Base-by-base conservation (phyloP, 2,888 invertebrate genomes). In the Coelogynopora nodosa region DNA sequence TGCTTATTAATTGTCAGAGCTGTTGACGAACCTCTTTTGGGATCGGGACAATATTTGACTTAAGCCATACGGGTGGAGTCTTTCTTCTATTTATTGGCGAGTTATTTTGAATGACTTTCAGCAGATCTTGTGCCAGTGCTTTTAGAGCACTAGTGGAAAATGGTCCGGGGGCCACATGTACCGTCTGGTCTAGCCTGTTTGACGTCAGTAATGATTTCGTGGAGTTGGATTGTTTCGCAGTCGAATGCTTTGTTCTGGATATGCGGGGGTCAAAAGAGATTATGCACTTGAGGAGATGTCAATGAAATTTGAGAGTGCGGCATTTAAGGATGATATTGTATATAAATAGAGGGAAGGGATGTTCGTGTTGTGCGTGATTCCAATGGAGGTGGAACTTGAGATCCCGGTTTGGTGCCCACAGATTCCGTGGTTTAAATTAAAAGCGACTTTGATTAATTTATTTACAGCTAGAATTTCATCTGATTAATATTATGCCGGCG, bases 361-460 rank as follows among this genome's bases (percentile, higher is more conserved):
- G 5, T 10, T 74, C 74, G 74, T 74, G 74, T 74, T 5, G 74
- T 74, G 74, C 2, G 74, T 74, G 18, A 49, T 74, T 74, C 74
- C 74, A 26, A 74, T 74, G 23, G 18, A 23, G 23, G 74, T 74
- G 74, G 74, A 74, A 74, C 74, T 23, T 74, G 18, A 74, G 74
- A 23, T 74, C 23, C 74, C 5, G 74, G 74, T 10, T 74, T 74
- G 74, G 74, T 26, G 74, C 74, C 74, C 74, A 26, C 74, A 26
- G 23, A 74, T 74, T 26, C 27, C 74, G 74, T 74, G 74, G 23
- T 74, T 74, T 74, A n/a, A n/a, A n/a, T n/a, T n/a, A n/a, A n/a
- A n/a, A n/a, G n/a, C n/a, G n/a, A n/a, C n/a, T n/a, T n/a, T n/a
- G n/a, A n/a, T n/a, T n/a, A n/a, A n/a, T n/a, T n/a, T n/a, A n/a